Conservation (phyloP, 1,140 invertebrate genomes). For the Sinonovacula constricta region DNA sequence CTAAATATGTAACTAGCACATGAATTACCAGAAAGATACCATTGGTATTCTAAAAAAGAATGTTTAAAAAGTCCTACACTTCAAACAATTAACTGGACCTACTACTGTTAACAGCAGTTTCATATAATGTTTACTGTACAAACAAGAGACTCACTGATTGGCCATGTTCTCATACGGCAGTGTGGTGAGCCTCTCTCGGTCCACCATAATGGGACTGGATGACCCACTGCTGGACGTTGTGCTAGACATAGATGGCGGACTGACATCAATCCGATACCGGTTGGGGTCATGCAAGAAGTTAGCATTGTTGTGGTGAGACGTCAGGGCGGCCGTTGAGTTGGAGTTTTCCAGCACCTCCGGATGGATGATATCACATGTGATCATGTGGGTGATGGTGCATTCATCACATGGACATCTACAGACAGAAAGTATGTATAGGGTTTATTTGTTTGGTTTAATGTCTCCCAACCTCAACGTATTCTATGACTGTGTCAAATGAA, state of each 20-base stretch:
- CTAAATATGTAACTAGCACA: no score
- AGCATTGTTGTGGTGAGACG: slow-evolving; percentile 46
- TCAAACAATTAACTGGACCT: background rate
- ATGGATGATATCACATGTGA: slow-evolving; percentile 77
- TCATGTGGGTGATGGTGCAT: slow-evolving; percentile 78
- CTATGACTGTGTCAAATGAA: no score
- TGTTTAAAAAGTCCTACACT: background rate
- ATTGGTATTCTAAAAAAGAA: background rate
- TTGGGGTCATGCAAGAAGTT: slow-evolving; percentile 72
- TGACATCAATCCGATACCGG: slow-evolving; percentile 73
- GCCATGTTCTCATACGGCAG: slow-evolving; percentile 59
- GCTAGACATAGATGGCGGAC: slow-evolving; percentile 76
- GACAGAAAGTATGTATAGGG: slow-evolving; percentile 12
- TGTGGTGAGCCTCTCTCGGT: slow-evolving; percentile 65
- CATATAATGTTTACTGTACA: background rate
- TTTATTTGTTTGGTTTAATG: no score
- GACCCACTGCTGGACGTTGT: slow-evolving; percentile 76
- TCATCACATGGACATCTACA: slow-evolving; percentile 79
- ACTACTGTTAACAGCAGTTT: background rate
- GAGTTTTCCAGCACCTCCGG: slow-evolving; percentile 69
- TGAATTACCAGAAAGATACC: no score
- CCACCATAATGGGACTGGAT: slow-evolving; percentile 74
- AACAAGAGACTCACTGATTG: slow-evolving; percentile 15
- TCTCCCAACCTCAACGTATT: no score
- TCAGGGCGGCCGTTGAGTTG: slow-evolving; percentile 49